These are phyloP conservation scores for Epicauta chinensis DNA, from an alignment of 1,140 invertebrate species.

Conservation along the genomic window DNA sequence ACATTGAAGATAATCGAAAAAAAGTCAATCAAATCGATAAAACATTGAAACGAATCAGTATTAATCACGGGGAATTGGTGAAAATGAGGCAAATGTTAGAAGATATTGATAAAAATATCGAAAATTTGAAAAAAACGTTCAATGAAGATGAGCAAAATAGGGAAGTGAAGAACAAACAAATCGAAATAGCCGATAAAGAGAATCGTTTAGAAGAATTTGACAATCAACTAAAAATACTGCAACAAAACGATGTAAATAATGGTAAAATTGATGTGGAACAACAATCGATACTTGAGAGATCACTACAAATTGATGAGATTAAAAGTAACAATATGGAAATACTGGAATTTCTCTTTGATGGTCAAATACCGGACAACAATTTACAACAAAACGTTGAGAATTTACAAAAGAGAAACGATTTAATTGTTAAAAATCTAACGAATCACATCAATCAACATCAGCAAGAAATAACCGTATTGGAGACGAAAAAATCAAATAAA, in stretches of 20 bases:
- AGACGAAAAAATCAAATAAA: slow-evolving; percentile 31
- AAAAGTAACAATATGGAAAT: slow-evolving; percentile 55
- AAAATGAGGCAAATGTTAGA: slow-evolving; percentile 44
- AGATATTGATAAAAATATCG: slow-evolving; percentile 48
- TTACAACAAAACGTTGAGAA: slow-evolving; percentile 54
- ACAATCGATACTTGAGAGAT: slow-evolving; percentile 45
- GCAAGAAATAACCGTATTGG: slow-evolving; percentile 45
- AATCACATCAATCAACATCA: slow-evolving; percentile 55
- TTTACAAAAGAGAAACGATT: slow-evolving; percentile 45
- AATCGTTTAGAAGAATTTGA: slow-evolving; percentile 44
- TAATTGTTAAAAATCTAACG: slow-evolving; percentile 47
- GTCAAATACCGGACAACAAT: slow-evolving; percentile 54
- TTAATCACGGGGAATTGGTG: slow-evolving; percentile 36
- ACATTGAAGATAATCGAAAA: slow-evolving; percentile 44
- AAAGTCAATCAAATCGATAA: slow-evolving; percentile 36
- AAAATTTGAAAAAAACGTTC: slow-evolving; percentile 47
- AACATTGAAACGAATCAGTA: slow-evolving; percentile 37
- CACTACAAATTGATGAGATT: slow-evolving; percentile 53
- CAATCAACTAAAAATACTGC: slow-evolving; percentile 46
- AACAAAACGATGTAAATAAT: slow-evolving; percentile 43
- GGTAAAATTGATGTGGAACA: slow-evolving; percentile 38
- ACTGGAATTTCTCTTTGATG: slow-evolving; percentile 52
- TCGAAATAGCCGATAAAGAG: slow-evolving; percentile 48
- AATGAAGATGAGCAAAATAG: slow-evolving; percentile 41
- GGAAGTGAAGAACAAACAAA: slow-evolving; percentile 46